Evolutionary conservation across 2,888 invertebrate species (phyloP), one percentile per base, ranked within the genome.

Genomic region (Mystacides longicornis): DNA sequence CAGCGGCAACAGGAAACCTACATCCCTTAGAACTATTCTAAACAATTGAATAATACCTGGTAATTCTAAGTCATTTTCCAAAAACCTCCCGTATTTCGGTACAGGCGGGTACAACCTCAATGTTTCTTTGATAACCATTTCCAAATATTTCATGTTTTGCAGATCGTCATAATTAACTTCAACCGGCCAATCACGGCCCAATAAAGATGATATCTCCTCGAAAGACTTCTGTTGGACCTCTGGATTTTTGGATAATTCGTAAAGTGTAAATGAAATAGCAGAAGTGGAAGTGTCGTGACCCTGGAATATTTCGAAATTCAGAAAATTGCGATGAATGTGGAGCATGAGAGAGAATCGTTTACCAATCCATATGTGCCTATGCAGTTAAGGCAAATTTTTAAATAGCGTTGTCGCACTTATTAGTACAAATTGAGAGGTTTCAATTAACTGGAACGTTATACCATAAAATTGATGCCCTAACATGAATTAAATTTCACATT

Each of bases 251-350:
- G 76, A 73, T 43, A 79, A 62, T 47, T 64, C 63, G 58, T 73
- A 75, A 2, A 78, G 59, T 3, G 70, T 61, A 67, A 75, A 78
- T 60, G 69, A 68, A n/a, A 78, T 67, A 5, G 71, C 72, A 9
- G 74, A 67, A 1, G 75, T 66, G 19, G 74, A 76, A 1, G 78
- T 78, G 58, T 77, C 74, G 57, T 76, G 73, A 1, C 74, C 76
- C 76, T 76, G 51, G 55, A 37, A 37, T 7, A 37, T 37, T 37
- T 3, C 11, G 11, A 27, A 27, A n/a, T n/a, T n/a, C n/a, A n/a
- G n/a, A n/a, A n/a, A n/a, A n/a, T n/a, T n/a, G n/a, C n/a, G n/a
- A n/a, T n/a, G n/a, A n/a, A n/a, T n/a, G n/a, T n/a, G n/a, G n/a
- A n/a, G n/a, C n/a, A n/a, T n/a, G n/a, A n/a, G n/a, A n/a, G n/a